A percentile compares a stretch with the other conserved stretches of the same genome.
phyloP scores from a whole-genome alignment of 2,797 vertebrate genomes.

The Aulostomus chinensis region DNA sequence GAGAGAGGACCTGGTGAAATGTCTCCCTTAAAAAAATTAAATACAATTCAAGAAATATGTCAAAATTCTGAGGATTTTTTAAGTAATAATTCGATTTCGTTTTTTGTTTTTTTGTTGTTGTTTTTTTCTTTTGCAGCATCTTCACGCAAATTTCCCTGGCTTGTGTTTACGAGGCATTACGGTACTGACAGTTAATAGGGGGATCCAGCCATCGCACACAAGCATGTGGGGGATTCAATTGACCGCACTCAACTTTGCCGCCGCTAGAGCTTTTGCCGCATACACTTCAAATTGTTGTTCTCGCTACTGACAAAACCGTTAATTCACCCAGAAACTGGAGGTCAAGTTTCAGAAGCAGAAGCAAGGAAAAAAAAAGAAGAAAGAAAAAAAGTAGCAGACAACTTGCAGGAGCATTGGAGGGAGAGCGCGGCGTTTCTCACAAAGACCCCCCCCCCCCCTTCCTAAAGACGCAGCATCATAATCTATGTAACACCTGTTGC shows the following conservation, averaged over 20 bases:
- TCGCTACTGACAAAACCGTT: slow-evolving; percentile 72
- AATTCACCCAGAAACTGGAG: slow-evolving; percentile 75
- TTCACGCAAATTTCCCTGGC: too few species aligned
- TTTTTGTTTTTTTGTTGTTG: too few species aligned
- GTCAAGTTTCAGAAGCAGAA: slow-evolving; percentile 70
- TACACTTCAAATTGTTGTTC: slow-evolving; percentile 69
- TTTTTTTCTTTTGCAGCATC: too few species aligned
- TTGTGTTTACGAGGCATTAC: slow-evolving; percentile 19
- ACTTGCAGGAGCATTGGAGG: slow-evolving; percentile 39
- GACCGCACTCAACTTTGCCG: slow-evolving; percentile 70
- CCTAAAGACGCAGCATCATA: not conserved
- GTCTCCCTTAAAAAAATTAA: too few species aligned
- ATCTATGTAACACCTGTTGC: slow-evolving; percentile 49
- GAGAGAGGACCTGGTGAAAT: too few species aligned
- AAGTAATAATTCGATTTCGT: too few species aligned
- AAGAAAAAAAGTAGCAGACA: slow-evolving; percentile 31
- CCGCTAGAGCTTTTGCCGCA: slow-evolving; percentile 58
- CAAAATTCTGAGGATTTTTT: too few species aligned
- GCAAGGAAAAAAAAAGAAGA: not conserved
- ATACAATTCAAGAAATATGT: too few species aligned
- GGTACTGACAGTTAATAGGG: slow-evolving; percentile 21
- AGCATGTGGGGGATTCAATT: slow-evolving; percentile 65
- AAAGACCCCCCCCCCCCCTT: slow-evolving; percentile 18
- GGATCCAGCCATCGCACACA: slow-evolving; percentile 39
- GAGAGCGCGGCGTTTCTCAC: slow-evolving; percentile 27